Evolutionary conservation across 2,797 vertebrate genomes (phyloP), one percentile per base, ranked within the genome.

Genomic region (Alauda arvensis): DNA sequence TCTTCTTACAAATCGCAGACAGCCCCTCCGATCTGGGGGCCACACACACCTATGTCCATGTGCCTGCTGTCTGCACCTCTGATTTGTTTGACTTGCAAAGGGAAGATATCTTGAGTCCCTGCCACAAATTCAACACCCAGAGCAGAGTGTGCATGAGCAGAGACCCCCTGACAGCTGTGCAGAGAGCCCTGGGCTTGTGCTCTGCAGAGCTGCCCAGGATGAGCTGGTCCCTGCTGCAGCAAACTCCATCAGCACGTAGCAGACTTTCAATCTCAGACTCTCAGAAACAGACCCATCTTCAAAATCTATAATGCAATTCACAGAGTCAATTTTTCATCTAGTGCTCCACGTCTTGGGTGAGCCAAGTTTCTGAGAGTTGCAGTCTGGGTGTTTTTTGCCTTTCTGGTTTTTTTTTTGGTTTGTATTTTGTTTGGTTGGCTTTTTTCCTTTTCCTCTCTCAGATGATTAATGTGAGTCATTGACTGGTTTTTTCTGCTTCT

Each of bases 311-410:
- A 74, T 88, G 91, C 60, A 88, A 65, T 90, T 63, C 80, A 84
- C 71, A 89, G 75, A 93, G 87, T 90, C 91, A 93, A 43, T 93
- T 92, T 93, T 90, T 96, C 92, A 91, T 93, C 87, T 78, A 34
- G 25, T 65, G 61, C 60, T 87, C 51, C 34, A 37, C 1, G 40
- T 57, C 48, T 79, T 4, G 55, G 62, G 28, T 3, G 52, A 91
- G 93, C 89, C 65, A 94, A 84, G 77, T 57, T 90, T 89, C 71
- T 70, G 65, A 81, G 77, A 92, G 63, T 61, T 89, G 83, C 55
- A 82, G 57, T 79, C 80, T 83, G 65, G 29, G 61, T 6, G 4
- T 52, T 61, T 92, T 89, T 79, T 88, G 8, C n/a, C n/a, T 76
- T 83, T 60, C 21, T 92, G 20, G 8, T 8, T 49, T 84, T 84